Conservation (phyloP, 2,113 vertebrate species). For the Ariopsis seemanni region DNA sequence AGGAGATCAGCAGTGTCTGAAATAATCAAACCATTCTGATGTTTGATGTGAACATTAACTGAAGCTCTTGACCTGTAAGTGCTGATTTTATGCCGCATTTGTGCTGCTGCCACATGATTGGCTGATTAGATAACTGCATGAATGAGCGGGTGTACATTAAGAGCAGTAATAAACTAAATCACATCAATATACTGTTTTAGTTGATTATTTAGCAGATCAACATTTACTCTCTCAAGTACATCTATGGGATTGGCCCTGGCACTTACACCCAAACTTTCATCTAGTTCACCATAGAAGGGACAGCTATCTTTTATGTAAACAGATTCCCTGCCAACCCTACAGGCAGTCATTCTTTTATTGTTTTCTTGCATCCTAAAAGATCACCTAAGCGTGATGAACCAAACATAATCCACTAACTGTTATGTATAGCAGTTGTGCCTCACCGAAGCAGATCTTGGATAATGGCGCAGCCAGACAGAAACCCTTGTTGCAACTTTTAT, state of each 20-base stretch:
- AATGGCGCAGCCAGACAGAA: neutral
- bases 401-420: neutral
- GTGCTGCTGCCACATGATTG: neutral
- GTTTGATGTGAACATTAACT: neutral
- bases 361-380: neutral
- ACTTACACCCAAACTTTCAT: neutral
- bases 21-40: neutral
- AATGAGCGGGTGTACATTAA: neutral
- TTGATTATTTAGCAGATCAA: neutral
- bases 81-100: neutral
- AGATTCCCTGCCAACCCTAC: neutral
- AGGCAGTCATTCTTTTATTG: neutral
- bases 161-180: neutral
- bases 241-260: no score
- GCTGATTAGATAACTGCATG: neutral
- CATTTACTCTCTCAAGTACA: neutral
- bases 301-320: neutral
- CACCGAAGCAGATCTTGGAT: neutral
- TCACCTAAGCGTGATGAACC: neutral
- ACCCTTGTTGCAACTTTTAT: neutral
- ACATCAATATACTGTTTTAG: no score
- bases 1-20: no score
- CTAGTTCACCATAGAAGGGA: neutral
- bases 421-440: neutral
- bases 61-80: neutral